Conservation (phyloP, 2,797 vertebrate genomes). For the Halcyon leucocephala region DNA sequence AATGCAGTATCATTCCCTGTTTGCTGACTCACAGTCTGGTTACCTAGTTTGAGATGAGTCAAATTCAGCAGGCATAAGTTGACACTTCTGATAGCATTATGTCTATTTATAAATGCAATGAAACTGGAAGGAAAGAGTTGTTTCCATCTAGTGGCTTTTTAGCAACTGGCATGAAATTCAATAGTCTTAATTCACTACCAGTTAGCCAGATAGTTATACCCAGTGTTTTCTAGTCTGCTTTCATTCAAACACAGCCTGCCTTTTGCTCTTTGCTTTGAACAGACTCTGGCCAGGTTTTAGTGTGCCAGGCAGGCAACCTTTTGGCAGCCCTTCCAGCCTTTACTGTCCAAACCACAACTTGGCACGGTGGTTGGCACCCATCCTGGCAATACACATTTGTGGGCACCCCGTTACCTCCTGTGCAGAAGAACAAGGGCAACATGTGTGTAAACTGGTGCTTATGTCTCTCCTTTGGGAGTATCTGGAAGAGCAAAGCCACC, state of each 20-base stretch:
- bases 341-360: neutral
- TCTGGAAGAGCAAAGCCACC: neutral
- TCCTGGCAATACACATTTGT: accelerated
- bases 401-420: accelerated
- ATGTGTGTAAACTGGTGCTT: neutral
- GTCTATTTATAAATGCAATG: neutral
- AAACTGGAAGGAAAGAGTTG: neutral
- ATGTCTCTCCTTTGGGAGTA: neutral
- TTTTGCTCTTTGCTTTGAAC: neutral
- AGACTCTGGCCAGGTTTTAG: neutral
- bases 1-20: neutral
- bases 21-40: neutral
- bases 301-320: neutral
- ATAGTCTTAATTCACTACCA: neutral
- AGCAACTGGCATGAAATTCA: neutral
- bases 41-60: neutral
- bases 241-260: neutral
- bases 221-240: neutral
- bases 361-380: neutral
- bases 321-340: neutral
- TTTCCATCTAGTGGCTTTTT: neutral
- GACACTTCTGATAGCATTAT: neutral
- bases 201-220: neutral
- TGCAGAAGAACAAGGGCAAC: neutral
- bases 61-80: neutral